phyloP scores from a whole-genome alignment of 2,797 vertebrate species.

The Hemitrygon akajei region DNA sequence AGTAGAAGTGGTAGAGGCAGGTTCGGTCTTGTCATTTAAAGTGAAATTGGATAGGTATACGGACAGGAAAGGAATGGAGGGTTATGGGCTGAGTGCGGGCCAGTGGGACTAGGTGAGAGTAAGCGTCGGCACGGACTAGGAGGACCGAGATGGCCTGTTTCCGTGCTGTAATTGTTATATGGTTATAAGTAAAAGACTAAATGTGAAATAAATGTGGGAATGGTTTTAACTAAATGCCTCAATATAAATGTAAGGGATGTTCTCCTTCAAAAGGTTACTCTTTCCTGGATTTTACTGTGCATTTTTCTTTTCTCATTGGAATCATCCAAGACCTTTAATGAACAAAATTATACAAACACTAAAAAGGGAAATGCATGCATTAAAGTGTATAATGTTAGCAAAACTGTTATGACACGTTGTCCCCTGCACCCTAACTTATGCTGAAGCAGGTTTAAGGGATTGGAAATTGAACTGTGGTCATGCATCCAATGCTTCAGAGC shows the following conservation, averaged over 20 bases:
- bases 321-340: neutral
- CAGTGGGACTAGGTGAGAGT: too few relatives aligned
- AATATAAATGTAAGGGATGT: neutral
- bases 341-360: neutral
- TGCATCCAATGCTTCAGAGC: neutral
- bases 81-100: too few relatives aligned
- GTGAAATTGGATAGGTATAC: too few relatives aligned
- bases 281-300: neutral
- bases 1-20: too few relatives aligned
- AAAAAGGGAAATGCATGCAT: neutral
- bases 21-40: too few relatives aligned
- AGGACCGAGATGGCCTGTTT: too few relatives aligned
- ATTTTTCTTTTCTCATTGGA: neutral
- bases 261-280: neutral
- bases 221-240: neutral
- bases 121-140: too few relatives aligned
- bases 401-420: too few relatives aligned
- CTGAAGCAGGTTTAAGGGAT: neutral
- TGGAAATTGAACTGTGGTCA: neutral
- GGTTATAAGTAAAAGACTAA: neutral
- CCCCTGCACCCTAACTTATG: too few relatives aligned
- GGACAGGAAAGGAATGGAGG: too few relatives aligned
- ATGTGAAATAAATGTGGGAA: slow-evolving; percentile 1
- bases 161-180: too few relatives aligned
- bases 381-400: neutral